Evolutionary conservation across 1,140 invertebrate species (phyloP).

Genomic region (Frieseomelitta varia): DNA sequence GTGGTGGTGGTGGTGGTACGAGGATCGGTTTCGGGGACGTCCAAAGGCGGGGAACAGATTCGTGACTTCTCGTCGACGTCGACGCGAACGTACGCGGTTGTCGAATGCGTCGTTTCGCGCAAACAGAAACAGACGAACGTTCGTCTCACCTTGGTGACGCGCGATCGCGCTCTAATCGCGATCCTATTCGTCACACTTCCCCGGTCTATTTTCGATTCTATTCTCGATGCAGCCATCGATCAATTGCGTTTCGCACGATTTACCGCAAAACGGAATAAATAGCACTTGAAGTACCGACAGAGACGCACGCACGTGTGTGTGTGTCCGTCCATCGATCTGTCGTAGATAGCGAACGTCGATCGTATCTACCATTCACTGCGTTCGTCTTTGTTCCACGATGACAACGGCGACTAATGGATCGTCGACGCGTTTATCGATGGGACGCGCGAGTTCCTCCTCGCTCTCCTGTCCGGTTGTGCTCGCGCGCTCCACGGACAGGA

Average conservation of each 20-base stretch:
- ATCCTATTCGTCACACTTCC: background rate
- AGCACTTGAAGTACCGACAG: background rate
- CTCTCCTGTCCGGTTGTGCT: constrained; percentile 36
- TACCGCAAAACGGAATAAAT: background rate
- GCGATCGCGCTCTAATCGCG: background rate
- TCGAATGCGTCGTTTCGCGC: constrained; percentile 23
- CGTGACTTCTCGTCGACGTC: constrained; percentile 10
- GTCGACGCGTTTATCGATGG: background rate
- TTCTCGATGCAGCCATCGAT: no score
- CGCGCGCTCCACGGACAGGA: constrained; percentile 60
- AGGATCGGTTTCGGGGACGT: background rate
- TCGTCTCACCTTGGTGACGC: constrained; percentile 21
- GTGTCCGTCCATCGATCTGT: background rate
- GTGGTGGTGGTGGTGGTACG: background rate
- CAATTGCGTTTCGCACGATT: background rate
- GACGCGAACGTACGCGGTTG: background rate
- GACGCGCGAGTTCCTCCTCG: background rate
- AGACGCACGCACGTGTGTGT: background rate
- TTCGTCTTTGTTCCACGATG: constrained; percentile 58
- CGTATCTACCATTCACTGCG: constrained; percentile 55
- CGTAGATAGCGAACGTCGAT: background rate
- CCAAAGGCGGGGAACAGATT: constrained; percentile 5
- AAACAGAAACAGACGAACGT: constrained; percentile 66
- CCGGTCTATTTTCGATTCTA: background rate
- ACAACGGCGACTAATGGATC: constrained; percentile 43